phyloP scores from a whole-genome alignment of 30 jellyfish, hydroid and myxozoan species.

The Aurelia aurita complex sp. Pacific region DNA sequence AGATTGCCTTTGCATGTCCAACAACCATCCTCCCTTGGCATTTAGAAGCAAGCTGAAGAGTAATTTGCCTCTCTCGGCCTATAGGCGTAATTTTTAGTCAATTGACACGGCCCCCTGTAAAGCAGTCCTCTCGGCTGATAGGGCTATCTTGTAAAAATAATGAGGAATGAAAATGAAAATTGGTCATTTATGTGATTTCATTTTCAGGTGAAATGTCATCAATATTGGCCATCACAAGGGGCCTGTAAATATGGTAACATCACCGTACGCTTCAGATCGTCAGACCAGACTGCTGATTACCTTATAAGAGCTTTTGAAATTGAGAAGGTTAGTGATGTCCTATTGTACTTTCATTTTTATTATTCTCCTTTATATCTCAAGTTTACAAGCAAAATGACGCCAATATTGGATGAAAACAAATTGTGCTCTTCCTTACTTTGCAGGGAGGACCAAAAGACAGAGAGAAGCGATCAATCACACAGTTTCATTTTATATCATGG shows the following conservation, averaged over 20 bases:
- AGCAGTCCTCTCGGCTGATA: too few relatives aligned
- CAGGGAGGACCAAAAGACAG: constrained; percentile 51
- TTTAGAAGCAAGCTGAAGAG: too few relatives aligned
- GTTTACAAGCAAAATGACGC: too few relatives aligned
- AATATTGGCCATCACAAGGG: constrained; percentile 96
- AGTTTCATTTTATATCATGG: constrained; percentile 96
- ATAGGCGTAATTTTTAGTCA: background rate
- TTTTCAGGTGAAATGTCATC: constrained; percentile 80
- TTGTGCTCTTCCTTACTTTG: background rate
- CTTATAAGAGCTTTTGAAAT: constrained; percentile 67
- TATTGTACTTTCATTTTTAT: background rate
- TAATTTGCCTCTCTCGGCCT: too few relatives aligned
- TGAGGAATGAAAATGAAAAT: background rate
- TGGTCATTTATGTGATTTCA: background rate
- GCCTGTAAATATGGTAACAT: constrained; percentile 71
- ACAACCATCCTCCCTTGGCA: too few relatives aligned
- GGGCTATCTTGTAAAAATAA: too few relatives aligned
- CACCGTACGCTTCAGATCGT: constrained; percentile 66
- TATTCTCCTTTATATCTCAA: too few relatives aligned
- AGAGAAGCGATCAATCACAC: constrained; percentile 68
- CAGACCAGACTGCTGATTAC: constrained; percentile 95
- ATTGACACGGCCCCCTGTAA: too few relatives aligned
- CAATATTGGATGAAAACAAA: too few relatives aligned
- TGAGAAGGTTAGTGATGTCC: constrained; percentile 67
- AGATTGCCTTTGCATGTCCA: too few relatives aligned